phyloP scores from a whole-genome alignment of 1,140 invertebrate genomes.

The Camponotus pennsylvanicus region DNA sequence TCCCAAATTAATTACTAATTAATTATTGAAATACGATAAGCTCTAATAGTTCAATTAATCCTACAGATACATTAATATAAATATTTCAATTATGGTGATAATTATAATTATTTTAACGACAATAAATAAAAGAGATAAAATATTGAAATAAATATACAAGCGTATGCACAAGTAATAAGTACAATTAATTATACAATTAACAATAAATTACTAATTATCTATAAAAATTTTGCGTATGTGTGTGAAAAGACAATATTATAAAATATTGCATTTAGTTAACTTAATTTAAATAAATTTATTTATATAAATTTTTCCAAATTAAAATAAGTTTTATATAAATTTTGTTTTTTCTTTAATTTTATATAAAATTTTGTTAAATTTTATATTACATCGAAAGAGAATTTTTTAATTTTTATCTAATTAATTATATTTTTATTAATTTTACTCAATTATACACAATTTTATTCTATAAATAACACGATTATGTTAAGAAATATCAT shows the following conservation, averaged over 20 bases:
- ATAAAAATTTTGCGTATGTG: background rate
- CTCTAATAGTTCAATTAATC: constrained; percentile 15
- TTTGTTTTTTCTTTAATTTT: background rate
- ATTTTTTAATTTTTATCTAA: background rate
- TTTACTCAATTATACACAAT: background rate
- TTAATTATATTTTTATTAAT: background rate
- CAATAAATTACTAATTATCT: constrained; percentile 5
- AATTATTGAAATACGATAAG: constrained; percentile 41
- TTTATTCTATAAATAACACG: background rate
- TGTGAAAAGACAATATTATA: background rate
- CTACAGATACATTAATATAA: constrained; percentile 9
- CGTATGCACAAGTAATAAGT: background rate
- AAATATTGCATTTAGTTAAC: background rate
- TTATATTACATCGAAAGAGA: background rate
- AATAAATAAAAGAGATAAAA: constrained; percentile 16
- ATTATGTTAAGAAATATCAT: background rate
- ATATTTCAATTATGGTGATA: constrained; percentile 11
- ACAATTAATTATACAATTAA: background rate
- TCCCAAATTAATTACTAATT: constrained; percentile 16
- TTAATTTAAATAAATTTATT: background rate
- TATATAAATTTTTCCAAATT: background rate
- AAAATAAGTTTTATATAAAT: background rate
- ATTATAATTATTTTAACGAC: background rate
- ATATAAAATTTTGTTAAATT: background rate
- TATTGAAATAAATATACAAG: constrained; percentile 6